Evolutionary conservation across 1,140 invertebrate species (phyloP).

Genomic region (Microplitis demolitor): DNA sequence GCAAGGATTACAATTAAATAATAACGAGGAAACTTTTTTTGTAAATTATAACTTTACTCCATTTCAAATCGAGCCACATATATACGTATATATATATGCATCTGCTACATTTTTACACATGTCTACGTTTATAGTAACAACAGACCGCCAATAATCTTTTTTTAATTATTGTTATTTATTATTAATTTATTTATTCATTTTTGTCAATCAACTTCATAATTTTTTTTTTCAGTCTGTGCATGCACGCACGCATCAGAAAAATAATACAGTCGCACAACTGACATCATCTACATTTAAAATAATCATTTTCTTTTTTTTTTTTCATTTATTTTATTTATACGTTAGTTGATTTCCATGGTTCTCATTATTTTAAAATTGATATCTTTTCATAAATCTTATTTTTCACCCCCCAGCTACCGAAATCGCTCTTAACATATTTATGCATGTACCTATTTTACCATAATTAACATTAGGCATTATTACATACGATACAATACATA

Average conservation of each 20-base stretch:
- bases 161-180: conserved; percentile 14
- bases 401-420: neutral
- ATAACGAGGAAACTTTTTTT: conserved; percentile 27
- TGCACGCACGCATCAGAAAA: conserved; percentile 31
- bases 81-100: conserved; percentile 6
- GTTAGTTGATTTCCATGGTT: neutral
- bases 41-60: conserved; percentile 54
- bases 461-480: conserved; percentile 53
- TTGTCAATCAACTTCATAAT: conserved; percentile 5
- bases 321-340: conserved; percentile 10
- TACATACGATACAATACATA: conserved; percentile 59
- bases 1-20: neutral
- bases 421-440: neutral
- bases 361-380: neutral
- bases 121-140: conserved; percentile 31
- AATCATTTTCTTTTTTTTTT: conserved; percentile 16
- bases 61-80: conserved; percentile 23
- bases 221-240: conserved; percentile 27
- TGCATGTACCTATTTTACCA: conserved; percentile 44
- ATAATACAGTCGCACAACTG: conserved; percentile 22
- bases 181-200: conserved; percentile 21
- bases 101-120: conserved; percentile 38
- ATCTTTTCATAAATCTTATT: too few relatives aligned
- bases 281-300: conserved; percentile 7
- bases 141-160: conserved; percentile 31